Evolutionary conservation across 2,797 vertebrate genomes (phyloP).

Genomic region (Phaenicophaeus curvirostris): DNA sequence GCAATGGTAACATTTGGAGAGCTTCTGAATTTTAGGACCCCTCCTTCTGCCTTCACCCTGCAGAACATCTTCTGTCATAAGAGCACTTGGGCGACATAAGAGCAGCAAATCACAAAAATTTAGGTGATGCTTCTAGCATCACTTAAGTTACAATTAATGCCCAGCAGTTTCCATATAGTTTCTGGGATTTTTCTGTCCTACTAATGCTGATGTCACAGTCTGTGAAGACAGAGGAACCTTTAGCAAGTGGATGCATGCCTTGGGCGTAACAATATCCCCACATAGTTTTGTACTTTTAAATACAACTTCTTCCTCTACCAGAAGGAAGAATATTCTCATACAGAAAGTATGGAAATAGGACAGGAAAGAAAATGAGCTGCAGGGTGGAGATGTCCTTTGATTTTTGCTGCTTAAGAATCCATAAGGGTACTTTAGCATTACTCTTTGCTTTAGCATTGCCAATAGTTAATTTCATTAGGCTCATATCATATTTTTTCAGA

Average conservation of each 20-base stretch:
- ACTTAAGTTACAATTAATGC: background rate
- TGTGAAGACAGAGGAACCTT: background rate
- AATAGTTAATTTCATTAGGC: background rate
- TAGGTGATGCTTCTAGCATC: fast-evolving
- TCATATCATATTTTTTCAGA: background rate
- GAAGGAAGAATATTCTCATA: background rate
- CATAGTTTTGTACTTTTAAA: background rate
- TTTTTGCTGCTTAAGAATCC: background rate
- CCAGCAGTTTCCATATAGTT: background rate
- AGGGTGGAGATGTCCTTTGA: background rate
- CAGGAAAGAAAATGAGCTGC: background rate
- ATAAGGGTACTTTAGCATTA: background rate
- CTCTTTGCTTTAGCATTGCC: background rate
- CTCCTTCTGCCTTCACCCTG: background rate
- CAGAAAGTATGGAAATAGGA: background rate
- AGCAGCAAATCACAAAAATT: background rate
- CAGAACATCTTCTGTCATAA: background rate
- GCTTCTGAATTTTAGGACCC: background rate
- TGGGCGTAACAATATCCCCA: background rate
- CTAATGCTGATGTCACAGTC: background rate
- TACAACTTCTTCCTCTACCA: background rate
- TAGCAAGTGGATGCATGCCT: background rate
- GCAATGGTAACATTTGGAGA: background rate
- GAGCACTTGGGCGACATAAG: background rate
- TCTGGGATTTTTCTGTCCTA: background rate